Conservation (phyloP, 1,140 invertebrate genomes). For the Delia radicum region DNA sequence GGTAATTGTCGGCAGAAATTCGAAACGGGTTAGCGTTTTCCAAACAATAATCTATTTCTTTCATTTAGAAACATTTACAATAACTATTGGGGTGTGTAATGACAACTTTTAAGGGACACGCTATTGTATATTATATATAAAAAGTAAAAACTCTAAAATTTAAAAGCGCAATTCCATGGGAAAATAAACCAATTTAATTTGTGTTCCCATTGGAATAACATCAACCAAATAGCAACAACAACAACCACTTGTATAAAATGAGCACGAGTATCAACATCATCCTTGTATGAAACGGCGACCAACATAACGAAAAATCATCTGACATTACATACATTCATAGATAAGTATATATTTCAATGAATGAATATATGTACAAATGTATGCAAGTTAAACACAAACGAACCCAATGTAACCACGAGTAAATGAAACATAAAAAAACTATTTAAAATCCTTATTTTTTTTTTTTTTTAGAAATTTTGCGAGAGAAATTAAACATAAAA, state of each 20-base stretch:
- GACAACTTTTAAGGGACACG: too few relatives aligned
- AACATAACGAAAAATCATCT: background rate
- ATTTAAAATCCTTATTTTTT: background rate
- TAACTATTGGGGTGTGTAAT: too few relatives aligned
- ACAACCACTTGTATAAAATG: background rate
- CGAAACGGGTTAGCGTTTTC: too few relatives aligned
- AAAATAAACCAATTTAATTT: conserved; percentile 29
- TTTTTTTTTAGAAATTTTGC: background rate
- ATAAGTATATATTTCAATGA: background rate
- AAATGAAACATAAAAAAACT: background rate
- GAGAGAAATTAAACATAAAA: background rate
- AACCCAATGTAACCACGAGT: background rate
- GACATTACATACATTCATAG: too few relatives aligned
- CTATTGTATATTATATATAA: too few relatives aligned
- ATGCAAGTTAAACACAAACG: background rate
- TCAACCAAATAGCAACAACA: background rate
- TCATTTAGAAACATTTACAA: too few relatives aligned
- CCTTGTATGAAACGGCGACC: background rate
- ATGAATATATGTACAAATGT: background rate
- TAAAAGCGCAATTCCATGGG: conserved; percentile 25
- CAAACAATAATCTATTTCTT: too few relatives aligned
- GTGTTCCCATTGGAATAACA: conserved; percentile 23
- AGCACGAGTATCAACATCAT: background rate
- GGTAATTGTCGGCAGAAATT: too few relatives aligned
- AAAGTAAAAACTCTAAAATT: background rate